A percentile compares a stretch with the other conserved stretches of the same genome.
Evolutionary conservation across 1,140 invertebrate genomes (phyloP).

Genomic region (Zaprionus lachaisei): DNA sequence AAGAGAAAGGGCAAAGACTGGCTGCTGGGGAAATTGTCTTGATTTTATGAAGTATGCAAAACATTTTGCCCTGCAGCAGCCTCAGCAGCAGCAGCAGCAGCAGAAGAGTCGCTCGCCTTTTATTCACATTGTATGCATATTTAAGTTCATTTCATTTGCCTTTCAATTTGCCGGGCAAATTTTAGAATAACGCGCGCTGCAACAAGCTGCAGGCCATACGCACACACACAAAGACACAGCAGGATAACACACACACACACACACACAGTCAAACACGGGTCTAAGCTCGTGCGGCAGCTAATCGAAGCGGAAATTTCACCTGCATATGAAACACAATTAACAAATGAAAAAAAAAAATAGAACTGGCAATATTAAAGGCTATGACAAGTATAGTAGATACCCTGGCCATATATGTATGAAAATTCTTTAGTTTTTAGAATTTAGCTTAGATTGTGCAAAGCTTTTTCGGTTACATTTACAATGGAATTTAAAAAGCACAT

Average conservation of each 20-base stretch:
- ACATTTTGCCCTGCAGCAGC: conserved; percentile 21
- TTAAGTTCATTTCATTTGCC: conserved; percentile 74
- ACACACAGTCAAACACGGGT: background rate
- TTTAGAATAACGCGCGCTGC: conserved; percentile 16
- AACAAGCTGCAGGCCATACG: conserved; percentile 30
- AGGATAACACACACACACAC: background rate
- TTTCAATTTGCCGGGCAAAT: conserved; percentile 59
- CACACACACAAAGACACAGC: background rate
- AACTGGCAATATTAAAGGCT: background rate
- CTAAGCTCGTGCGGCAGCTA: conserved; percentile 24
- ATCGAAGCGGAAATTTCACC: conserved; percentile 59
- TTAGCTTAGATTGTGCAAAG: too few species aligned
- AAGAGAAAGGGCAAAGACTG: too few species aligned
- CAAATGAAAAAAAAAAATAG: conserved; percentile 48
- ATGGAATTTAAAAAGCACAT: background rate
- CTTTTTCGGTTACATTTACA: background rate
- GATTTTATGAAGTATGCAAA: conserved; percentile 48
- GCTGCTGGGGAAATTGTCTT: background rate
- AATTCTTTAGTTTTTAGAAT: background rate
- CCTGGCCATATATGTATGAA: background rate
- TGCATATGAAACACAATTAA: conserved; percentile 72
- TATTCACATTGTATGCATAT: conserved; percentile 75
- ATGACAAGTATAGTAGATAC: background rate
- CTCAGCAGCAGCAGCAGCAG: conserved; percentile 10
- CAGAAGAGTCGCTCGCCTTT: conserved; percentile 23